Evolutionary conservation across 2,797 vertebrate genomes (phyloP).

Genomic region (Coregonus ussuriensis): DNA sequence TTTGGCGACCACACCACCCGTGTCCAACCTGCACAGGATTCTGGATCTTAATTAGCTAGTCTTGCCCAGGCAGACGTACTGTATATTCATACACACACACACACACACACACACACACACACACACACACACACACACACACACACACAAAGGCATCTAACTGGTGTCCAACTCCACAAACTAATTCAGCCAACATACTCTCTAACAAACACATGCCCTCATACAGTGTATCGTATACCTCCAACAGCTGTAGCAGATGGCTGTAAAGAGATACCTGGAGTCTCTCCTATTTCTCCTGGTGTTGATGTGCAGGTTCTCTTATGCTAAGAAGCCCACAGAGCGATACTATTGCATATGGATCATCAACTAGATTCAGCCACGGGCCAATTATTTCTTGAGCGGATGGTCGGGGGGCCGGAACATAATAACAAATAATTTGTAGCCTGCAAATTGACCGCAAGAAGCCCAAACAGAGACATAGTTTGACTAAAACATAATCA

Average conservation of each 20-base stretch:
- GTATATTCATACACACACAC: background rate
- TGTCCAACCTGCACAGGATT: slow-evolving; percentile 24
- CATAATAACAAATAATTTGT: too few relatives aligned
- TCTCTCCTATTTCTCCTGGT: background rate
- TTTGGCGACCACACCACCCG: slow-evolving; percentile 23
- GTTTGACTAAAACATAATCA: too few relatives aligned
- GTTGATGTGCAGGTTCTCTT: background rate
- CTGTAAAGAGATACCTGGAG: background rate
- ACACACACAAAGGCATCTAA: background rate
- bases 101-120: background rate
- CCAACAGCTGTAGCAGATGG: background rate
- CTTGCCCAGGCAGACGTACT: slow-evolving; percentile 7
- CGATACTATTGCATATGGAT: too few relatives aligned
- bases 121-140: background rate
- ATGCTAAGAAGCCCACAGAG: background rate
- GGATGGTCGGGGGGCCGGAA: too few relatives aligned
- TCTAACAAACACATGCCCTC: background rate
- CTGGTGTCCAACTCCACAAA: background rate
- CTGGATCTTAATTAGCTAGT: slow-evolving; percentile 33
- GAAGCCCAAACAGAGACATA: too few relatives aligned
- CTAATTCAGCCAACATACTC: background rate
- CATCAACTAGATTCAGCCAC: too few relatives aligned
- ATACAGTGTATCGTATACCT: background rate
- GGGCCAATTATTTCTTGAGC: too few relatives aligned
- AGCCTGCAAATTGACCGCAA: too few relatives aligned